A percentile compares a stretch with the other conserved stretches of the same genome.
Conservation (phyloP, 2,797 vertebrate species). For the Oophaga sylvatica region DNA sequence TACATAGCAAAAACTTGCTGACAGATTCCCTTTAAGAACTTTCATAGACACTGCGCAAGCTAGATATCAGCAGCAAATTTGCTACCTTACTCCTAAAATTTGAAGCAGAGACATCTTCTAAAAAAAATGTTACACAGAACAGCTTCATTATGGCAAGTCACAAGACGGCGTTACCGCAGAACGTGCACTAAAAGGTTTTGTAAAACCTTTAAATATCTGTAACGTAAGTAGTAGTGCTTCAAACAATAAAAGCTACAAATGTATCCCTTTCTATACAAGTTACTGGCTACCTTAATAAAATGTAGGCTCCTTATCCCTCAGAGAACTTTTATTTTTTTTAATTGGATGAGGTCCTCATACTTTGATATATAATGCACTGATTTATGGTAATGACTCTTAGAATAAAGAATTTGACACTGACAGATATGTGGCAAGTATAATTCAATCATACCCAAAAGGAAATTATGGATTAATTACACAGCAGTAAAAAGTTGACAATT, state of each 20-base stretch:
- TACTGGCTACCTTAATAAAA: constrained; percentile 6
- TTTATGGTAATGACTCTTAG: constrained; percentile 56
- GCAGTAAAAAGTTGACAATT: constrained; percentile 61
- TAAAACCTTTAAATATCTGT: neutral
- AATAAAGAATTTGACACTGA: constrained; percentile 61
- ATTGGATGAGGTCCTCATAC: constrained; percentile 48
- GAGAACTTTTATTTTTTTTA: constrained; percentile 19
- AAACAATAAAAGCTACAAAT: neutral
- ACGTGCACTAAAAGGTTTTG: neutral
- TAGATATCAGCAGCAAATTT: too few species aligned
- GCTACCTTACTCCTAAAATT: too few species aligned
- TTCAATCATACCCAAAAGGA: constrained; percentile 62
- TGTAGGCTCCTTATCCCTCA: constrained; percentile 17
- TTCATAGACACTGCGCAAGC: too few species aligned
- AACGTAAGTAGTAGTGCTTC: neutral
- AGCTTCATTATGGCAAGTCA: too few species aligned
- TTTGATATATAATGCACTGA: constrained; percentile 54
- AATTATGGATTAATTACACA: constrained; percentile 62
- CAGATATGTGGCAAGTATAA: constrained; percentile 59
- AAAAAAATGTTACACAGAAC: too few species aligned
- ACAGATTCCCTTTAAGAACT: too few species aligned
- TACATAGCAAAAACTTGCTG: too few species aligned
- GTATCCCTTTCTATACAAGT: neutral
- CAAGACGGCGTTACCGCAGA: neutral
- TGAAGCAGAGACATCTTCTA: too few species aligned